Conservation (phyloP, 2,797 vertebrate genomes). For the Oreonectes daqikongensis region DNA sequence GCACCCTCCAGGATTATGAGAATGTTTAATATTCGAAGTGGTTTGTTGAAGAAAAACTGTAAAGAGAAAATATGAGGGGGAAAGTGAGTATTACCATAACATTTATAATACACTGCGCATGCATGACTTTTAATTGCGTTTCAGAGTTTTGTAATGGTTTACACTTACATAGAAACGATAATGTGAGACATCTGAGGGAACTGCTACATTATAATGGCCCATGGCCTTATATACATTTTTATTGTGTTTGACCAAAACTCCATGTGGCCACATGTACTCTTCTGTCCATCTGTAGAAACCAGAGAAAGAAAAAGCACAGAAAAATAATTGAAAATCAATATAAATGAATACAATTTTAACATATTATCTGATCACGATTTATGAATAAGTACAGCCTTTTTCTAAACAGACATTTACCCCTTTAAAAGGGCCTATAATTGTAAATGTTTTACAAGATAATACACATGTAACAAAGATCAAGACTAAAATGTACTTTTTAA, state of each 20-base stretch:
- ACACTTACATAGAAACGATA: constrained; percentile 96
- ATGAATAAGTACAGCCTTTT: neutral
- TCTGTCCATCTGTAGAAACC: constrained; percentile 89
- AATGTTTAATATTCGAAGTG: constrained; percentile 95
- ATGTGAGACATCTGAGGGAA: constrained; percentile 97
- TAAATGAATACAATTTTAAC: neutral
- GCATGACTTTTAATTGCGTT: neutral
- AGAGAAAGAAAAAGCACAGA: neutral
- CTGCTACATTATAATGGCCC: constrained; percentile 96
- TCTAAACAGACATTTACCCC: no score
- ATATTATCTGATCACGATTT: neutral
- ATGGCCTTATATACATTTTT: constrained; percentile 99
- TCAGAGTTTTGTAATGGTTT: neutral
- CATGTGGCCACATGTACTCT: constrained; percentile 98
- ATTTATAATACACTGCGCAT: neutral
- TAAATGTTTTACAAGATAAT: neutral
- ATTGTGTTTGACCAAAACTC: constrained; percentile 96
- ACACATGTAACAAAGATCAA: neutral
- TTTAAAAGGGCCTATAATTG: no score
- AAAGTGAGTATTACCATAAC: neutral
- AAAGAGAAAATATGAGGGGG: constrained; percentile 3
- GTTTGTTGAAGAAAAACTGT: constrained; percentile 99
- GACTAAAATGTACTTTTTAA: neutral
- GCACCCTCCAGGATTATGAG: constrained; percentile 94
- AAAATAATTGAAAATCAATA: neutral